Evolutionary conservation across 2,888 invertebrate genomes (phyloP), one percentile per base, ranked within the genome.

Genomic region (Aplocera efformata): DNA sequence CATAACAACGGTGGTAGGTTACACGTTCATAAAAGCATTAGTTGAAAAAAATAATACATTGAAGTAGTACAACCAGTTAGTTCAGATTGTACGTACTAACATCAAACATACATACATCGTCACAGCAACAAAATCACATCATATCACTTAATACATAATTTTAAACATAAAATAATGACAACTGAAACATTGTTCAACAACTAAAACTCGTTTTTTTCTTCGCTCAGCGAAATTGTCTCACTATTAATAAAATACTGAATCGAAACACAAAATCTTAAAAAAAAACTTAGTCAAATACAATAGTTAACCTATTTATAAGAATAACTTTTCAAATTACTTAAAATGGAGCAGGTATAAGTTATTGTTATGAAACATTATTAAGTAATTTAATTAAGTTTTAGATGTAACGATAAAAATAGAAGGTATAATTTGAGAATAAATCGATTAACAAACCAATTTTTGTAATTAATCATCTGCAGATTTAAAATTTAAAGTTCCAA

Each of bases 41-140:
- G 42, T 40, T 20, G 32, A 39, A 32, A 37, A 32, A 44, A 31
- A 22, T 17, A 29, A 11, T 22, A 32, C 21, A 44, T 28, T 42
- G 23, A n/a, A n/a, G n/a, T n/a, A 40, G 33, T 53, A 57, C 55
- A 53, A 45, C 40, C 42, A 26, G 47, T 54, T 50, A 54, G 39
- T 46, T 49, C 26, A 37, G 31, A 46, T 39, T 42, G 31, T 38
- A 17, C 13, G 13, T 5, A n/a, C n/a, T n/a, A n/a, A n/a, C n/a
- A n/a, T n/a, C n/a, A n/a, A n/a, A n/a, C 30, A 37, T 23, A 46
- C 40, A 68, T 60, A 73, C 48, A 71, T 67, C 51, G 77, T 85
- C 85, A 86, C 85, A 86, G 84, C 83, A 82, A 82, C 70, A 67
- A 65, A 79, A 86, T 85, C 85, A 86, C 85, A 76, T 71, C 49